phyloP scores from a whole-genome alignment of 2,888 invertebrate genomes.

The Hypena proboscidalis region DNA sequence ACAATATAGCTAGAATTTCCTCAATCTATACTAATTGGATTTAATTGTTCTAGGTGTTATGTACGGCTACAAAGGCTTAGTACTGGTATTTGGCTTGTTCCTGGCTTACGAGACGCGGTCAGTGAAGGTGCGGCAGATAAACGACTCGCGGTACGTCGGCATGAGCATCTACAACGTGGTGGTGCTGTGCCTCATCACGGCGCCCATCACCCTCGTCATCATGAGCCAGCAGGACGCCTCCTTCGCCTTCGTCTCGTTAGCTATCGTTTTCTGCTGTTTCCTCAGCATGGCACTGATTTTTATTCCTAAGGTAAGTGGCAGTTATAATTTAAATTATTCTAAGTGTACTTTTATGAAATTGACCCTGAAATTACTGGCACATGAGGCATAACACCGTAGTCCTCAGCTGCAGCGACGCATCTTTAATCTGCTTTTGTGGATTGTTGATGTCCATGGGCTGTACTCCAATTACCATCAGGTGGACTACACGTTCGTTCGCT shows the following conservation, averaged over 20 bases:
- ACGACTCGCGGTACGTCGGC: constrained; percentile 99
- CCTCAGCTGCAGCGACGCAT: too few species aligned
- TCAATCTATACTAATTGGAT: too few species aligned
- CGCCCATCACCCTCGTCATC: constrained; percentile 98
- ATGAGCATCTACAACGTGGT: constrained; percentile 99
- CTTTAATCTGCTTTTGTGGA: too few species aligned
- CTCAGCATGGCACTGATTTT: constrained; percentile 99
- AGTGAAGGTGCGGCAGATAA: constrained; percentile 98
- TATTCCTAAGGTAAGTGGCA: constrained; percentile 93
- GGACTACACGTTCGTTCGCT: too few species aligned
- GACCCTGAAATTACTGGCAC: too few species aligned
- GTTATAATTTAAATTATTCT: too few species aligned
- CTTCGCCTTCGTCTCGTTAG: constrained; percentile 97
- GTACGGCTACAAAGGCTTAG: constrained; percentile 98
- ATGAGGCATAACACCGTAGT: too few species aligned
- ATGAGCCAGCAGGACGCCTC: constrained; percentile 99
- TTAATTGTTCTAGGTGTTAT: constrained; percentile 89
- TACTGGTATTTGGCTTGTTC: constrained; percentile 98
- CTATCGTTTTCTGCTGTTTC: constrained; percentile 99
- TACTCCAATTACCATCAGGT: too few species aligned
- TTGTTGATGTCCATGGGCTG: too few species aligned
- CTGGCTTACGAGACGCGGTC: constrained; percentile 99
- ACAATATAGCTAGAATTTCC: too few species aligned
- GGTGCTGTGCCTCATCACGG: constrained; percentile 98
- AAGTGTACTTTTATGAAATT: too few species aligned